A percentile compares a stretch with the other conserved stretches of the same genome.
These are phyloP conservation scores for Silvanus unidentatus DNA, from an alignment of 2,888 invertebrate genomes.

Conservation along the genomic window DNA sequence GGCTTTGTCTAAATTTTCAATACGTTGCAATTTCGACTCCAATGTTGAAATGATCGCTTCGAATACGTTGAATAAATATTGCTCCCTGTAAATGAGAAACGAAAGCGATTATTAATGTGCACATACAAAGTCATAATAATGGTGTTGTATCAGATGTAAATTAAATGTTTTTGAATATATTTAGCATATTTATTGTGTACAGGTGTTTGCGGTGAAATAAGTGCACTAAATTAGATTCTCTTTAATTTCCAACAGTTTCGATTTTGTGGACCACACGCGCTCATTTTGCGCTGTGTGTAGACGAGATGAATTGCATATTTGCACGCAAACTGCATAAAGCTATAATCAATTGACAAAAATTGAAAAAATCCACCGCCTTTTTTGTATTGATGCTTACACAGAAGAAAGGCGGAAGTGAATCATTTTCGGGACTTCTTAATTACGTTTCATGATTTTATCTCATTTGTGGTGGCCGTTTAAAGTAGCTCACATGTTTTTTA, in stretches of 20 bases:
- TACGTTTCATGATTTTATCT: too few species aligned
- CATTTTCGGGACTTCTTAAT: too few species aligned
- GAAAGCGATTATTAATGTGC: background rate
- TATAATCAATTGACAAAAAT: too few species aligned
- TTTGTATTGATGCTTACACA: too few species aligned
- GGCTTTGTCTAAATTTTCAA: slow-evolving; percentile 82
- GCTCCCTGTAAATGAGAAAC: slow-evolving; percentile 64
- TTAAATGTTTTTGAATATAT: slow-evolving; percentile 3
- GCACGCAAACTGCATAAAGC: slow-evolving; percentile 1
- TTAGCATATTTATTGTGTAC: too few species aligned
- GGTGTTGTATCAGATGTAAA: too few species aligned
- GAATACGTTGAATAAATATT: slow-evolving; percentile 82
- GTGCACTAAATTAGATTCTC: slow-evolving; percentile 1
- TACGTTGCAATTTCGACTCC: slow-evolving; percentile 80
- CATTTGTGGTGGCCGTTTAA: too few species aligned
- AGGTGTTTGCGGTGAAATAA: too few species aligned
- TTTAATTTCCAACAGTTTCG: background rate
- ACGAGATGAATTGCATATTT: background rate
- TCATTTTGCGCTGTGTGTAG: background rate
- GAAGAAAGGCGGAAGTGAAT: slow-evolving; percentile 1
- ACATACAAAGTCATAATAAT: too few species aligned
- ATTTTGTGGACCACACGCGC: too few species aligned
- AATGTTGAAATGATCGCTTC: slow-evolving; percentile 84
- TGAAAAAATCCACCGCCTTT: too few species aligned
- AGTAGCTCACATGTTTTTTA: too few species aligned